Evolutionary conservation across 2,113 vertebrate species (phyloP).

Genomic region (Anguilla japonica): DNA sequence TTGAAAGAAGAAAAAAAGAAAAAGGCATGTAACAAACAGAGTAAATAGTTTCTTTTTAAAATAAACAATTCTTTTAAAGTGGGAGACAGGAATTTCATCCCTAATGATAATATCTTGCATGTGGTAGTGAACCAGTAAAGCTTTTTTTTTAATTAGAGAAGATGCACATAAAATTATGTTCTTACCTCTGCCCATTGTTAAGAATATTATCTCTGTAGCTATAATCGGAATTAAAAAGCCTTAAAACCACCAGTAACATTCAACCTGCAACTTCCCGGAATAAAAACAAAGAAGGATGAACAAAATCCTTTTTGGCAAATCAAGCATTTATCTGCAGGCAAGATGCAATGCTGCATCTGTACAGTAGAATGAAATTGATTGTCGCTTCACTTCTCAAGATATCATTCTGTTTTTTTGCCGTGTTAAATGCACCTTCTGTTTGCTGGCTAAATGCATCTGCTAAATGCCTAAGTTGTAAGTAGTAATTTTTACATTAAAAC

Average conservation of each 20-base stretch:
- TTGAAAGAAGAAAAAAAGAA: no score
- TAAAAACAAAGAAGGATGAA: background rate
- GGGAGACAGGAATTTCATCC: no score
- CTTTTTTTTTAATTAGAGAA: no score
- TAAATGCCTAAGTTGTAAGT: background rate
- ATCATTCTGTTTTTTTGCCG: no score
- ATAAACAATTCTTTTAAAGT: no score
- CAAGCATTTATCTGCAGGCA: no score
- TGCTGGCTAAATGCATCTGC: background rate
- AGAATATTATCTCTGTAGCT: background rate
- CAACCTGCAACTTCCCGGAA: background rate
- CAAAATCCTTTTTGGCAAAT: background rate
- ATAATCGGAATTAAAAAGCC: background rate
- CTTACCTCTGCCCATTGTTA: background rate
- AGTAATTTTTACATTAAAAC: background rate
- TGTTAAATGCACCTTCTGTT: no score
- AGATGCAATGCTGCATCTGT: no score
- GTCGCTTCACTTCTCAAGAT: no score
- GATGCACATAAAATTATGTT: no score
- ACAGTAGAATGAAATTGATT: no score
- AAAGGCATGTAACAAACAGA: background rate
- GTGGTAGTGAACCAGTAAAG: background rate
- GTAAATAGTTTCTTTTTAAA: background rate
- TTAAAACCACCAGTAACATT: background rate
- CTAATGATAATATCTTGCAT: background rate